These are phyloP conservation scores for Nemopilema nomurai DNA, from an alignment of 30 jellyfish, hydroid and myxozoan species.

Conservation along the genomic window DNA sequence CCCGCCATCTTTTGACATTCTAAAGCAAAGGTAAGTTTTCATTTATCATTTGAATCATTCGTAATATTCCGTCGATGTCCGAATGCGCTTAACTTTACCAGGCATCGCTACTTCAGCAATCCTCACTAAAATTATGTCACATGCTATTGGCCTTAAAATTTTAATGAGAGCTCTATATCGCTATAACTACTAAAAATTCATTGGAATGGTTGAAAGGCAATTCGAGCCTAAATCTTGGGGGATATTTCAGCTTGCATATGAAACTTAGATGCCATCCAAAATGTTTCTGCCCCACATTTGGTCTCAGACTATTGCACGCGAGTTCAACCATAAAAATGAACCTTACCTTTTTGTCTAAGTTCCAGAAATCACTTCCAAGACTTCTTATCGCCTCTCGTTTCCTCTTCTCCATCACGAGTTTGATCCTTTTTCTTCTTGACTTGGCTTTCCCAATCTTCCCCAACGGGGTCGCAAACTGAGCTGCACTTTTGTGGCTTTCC, in stretches of 20 bases:
- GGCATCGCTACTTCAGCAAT: too few relatives aligned
- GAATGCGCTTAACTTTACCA: too few relatives aligned
- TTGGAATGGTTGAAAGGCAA: too few relatives aligned
- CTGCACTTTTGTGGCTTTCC: neutral
- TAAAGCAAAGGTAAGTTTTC: neutral
- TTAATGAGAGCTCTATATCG: too few relatives aligned
- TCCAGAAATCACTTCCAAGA: conserved; percentile 2
- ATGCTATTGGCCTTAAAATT: too few relatives aligned
- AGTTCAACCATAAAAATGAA: neutral
- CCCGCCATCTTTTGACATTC: conserved; percentile 14
- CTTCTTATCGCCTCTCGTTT: conserved; percentile 41
- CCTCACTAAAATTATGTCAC: too few relatives aligned
- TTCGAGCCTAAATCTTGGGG: too few relatives aligned
- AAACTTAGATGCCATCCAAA: too few relatives aligned
- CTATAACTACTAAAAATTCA: too few relatives aligned
- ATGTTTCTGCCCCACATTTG: too few relatives aligned
- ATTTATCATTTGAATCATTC: neutral
- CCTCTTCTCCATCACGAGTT: conserved; percentile 55
- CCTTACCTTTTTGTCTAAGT: neutral
- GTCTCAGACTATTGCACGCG: too few relatives aligned
- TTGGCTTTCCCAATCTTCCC: conserved; percentile 69
- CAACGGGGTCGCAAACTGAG: conserved; percentile 8
- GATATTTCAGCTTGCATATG: too few relatives aligned
- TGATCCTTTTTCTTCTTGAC: conserved; percentile 60
- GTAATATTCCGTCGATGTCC: neutral